A percentile compares a stretch with the other conserved stretches of the same genome.
These are phyloP conservation scores for Philopotamus ludificatus DNA, from an alignment of 1,140 invertebrate species.

Conservation along the genomic window DNA sequence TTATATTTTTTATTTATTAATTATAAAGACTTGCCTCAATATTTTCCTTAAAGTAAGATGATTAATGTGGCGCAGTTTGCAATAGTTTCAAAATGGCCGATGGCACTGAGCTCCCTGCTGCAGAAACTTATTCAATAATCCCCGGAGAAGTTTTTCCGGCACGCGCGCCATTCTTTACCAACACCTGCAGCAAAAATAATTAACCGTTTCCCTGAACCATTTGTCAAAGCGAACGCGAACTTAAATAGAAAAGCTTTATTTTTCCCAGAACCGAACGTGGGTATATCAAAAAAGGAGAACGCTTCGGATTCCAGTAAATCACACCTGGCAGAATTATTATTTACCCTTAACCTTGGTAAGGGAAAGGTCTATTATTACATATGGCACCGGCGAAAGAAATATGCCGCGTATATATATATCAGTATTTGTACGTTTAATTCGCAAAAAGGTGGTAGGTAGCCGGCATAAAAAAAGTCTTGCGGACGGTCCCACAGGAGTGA, in stretches of 20 bases:
- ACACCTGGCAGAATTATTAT: background rate
- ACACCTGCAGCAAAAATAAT: conserved; percentile 7
- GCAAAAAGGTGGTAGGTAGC: too few relatives aligned
- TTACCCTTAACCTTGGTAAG: background rate
- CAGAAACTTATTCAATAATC: too few relatives aligned
- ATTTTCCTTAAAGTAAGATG: too few relatives aligned
- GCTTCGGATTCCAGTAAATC: background rate
- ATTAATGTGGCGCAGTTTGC: too few relatives aligned
- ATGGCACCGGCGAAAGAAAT: background rate
- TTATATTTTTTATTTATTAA: too few relatives aligned
- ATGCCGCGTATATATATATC: background rate
- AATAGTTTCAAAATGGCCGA: too few relatives aligned
- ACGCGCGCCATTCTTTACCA: background rate
- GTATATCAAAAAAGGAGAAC: background rate
- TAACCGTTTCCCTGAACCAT: background rate
- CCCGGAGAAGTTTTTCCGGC: background rate
- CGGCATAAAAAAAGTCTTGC: background rate
- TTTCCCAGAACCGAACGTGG: background rate
- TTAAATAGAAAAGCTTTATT: background rate
- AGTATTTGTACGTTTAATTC: background rate
- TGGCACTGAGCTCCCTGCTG: too few relatives aligned
- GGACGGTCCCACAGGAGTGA: background rate
- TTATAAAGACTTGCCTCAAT: too few relatives aligned
- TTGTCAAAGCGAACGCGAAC: background rate
- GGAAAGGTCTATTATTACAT: background rate